Base-by-base conservation (phyloP, 2,888 invertebrate genomes). In the Allolobophora icterica region DNA sequence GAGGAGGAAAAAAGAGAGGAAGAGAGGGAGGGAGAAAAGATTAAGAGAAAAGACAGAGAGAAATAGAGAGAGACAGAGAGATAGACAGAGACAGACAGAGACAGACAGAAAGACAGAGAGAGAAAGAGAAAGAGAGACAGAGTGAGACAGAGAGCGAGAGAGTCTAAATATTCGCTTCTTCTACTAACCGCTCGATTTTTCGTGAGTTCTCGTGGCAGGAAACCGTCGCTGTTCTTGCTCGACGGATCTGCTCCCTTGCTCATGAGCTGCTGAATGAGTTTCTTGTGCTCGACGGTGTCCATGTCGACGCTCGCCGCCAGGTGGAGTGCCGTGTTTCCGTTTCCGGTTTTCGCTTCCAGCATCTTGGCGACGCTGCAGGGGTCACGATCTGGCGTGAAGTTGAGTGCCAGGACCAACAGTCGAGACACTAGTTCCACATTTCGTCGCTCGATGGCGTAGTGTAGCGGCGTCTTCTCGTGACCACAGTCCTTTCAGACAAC, bases 201-300 rank as follows among this genome's bases (percentile, higher is more conserved):
- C 17, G 91, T 90, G 21, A 91, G 90, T 83, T 91, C 91, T 58
- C 91, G 24, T 21, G 91, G 91, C 84, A 91, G 52, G 21, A 40
- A 58, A 8, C 91, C 91, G n/a, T 91, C 91, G 35, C 87, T 87
- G 71, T 91, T 91, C 90, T 91, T 91, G 42, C 83, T 38, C 30
- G 91, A 91, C 5, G 91, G 91, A 40, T 91, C 91, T 3, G 91
- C 91, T 17, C 91, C 91, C 42, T 84, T 90, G 34, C 90, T 91
- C 35, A 91, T 42, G 8, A 91, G 71, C 40, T 91, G 42, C n/a
- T 91, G 89, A 35, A 91, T 89, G 42, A 91, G 42, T 21, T 90
- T 89, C 84, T 91, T 91, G 30, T 90, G 90, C 17, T 34, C 45
- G 3, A 24, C 42, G 13, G 71, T 34, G 35, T 91, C 58, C 90